These are phyloP conservation scores for Heterocephalus glaber DNA, from an alignment of 2,113 vertebrate species.

Conservation along the genomic window DNA sequence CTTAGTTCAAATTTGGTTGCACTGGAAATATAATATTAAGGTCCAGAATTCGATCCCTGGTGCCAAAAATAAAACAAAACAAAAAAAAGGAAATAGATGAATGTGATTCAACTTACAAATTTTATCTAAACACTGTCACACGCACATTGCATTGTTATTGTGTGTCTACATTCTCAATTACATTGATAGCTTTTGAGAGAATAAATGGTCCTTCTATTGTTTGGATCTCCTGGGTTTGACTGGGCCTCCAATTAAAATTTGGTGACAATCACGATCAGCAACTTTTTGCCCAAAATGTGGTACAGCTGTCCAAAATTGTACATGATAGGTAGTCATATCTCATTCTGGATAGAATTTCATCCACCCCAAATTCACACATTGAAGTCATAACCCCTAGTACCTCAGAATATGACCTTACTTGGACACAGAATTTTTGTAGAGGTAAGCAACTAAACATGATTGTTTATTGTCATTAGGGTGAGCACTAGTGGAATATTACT, in stretches of 20 bases:
- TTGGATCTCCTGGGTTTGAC: neutral
- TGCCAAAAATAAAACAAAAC: no score
- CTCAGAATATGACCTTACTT: neutral
- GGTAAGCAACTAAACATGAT: neutral
- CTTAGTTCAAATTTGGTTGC: neutral
- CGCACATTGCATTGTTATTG: neutral
- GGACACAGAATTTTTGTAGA: neutral
- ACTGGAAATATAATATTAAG: slow-evolving; percentile 3
- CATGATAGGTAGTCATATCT: neutral
- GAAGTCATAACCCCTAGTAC: neutral
- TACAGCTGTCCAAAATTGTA: neutral
- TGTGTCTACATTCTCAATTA: neutral
- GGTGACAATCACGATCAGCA: neutral
- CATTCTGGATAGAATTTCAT: neutral
- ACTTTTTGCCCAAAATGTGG: neutral
- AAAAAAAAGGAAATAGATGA: neutral
- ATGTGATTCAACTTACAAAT: slow-evolving; percentile 18
- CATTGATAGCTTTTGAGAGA: neutral
- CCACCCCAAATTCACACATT: neutral
- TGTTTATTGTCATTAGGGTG: neutral
- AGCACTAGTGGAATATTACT: neutral
- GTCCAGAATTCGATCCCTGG: no score
- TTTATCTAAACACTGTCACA: neutral
- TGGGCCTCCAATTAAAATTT: neutral
- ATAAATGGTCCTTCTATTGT: neutral